These are phyloP conservation scores for Drosophila histrio DNA, from an alignment of 2,888 invertebrate genomes.

Conservation along the genomic window DNA sequence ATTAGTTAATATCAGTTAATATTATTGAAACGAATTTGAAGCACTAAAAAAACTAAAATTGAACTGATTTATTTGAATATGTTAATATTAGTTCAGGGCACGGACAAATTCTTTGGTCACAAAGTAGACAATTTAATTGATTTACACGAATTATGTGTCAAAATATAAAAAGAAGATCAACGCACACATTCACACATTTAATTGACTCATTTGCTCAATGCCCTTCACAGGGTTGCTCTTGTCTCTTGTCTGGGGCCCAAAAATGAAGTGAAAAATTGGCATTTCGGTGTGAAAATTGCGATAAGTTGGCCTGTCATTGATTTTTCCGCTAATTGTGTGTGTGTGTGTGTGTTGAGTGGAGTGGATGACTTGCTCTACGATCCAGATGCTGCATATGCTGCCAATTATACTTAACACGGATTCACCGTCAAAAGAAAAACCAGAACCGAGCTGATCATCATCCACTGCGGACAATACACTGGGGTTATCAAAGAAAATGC, in stretches of 20 bases:
- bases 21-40: not conserved
- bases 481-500: slow-evolving; percentile 9
- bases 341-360: slow-evolving; percentile 6
- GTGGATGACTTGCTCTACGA: slow-evolving; percentile 29
- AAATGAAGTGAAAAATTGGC: slow-evolving; percentile 36
- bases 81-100: not conserved
- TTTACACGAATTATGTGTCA: slow-evolving; percentile 37
- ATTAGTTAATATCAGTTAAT: not conserved
- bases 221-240: slow-evolving; percentile 1
- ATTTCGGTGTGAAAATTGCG: slow-evolving; percentile 47
- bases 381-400: slow-evolving; percentile 37
- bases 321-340: slow-evolving; percentile 38
- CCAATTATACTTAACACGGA: slow-evolving; percentile 53
- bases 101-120: not conserved
- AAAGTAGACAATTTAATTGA: slow-evolving; percentile 17
- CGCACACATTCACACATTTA: slow-evolving; percentile 12
- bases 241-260: not conserved
- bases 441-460: not conserved
- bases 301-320: slow-evolving; percentile 30
- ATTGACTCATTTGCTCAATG: slow-evolving; percentile 31
- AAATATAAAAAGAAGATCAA: slow-evolving; percentile 17
- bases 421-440: not conserved
- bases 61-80: not conserved
- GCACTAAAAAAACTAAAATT: not conserved
- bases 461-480: slow-evolving; percentile 22